A percentile compares a stretch with the other conserved stretches of the same genome.
Evolutionary conservation across 2,888 invertebrate genomes (phyloP).

Genomic region (Himalopsyche kuldschensis): DNA sequence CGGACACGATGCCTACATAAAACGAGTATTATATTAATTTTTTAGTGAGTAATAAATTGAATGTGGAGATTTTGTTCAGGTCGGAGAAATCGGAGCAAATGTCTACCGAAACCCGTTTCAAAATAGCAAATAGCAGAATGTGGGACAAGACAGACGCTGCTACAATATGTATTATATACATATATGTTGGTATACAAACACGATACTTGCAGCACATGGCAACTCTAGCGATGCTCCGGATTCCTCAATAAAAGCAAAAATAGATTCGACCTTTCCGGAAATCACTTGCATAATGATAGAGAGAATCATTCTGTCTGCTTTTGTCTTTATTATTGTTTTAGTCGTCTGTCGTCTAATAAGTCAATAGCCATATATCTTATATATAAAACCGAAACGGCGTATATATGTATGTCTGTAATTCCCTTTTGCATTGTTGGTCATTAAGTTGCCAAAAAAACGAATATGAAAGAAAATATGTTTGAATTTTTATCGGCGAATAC

Average conservation of each 20-base stretch:
- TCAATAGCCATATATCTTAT: too few relatives aligned
- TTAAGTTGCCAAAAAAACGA: too few relatives aligned
- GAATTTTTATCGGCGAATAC: too few relatives aligned
- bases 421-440: too few relatives aligned
- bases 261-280: neutral
- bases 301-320: neutral
- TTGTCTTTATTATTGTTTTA: neutral
- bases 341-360: too few relatives aligned
- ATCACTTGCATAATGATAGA: neutral
- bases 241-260: neutral
- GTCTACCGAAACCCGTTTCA: neutral
- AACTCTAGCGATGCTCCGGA: neutral
- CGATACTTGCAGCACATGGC: neutral
- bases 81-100: neutral
- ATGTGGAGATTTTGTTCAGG: neutral
- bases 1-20: neutral
- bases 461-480: too few relatives aligned
- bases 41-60: neutral
- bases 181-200: neutral
- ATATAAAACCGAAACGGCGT: too few relatives aligned
- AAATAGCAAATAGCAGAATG: neutral
- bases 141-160: neutral
- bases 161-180: neutral
- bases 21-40: neutral
- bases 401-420: too few relatives aligned